Evolutionary conservation across 2,888 invertebrate species (phyloP).

Genomic region (Rapana venosa): DNA sequence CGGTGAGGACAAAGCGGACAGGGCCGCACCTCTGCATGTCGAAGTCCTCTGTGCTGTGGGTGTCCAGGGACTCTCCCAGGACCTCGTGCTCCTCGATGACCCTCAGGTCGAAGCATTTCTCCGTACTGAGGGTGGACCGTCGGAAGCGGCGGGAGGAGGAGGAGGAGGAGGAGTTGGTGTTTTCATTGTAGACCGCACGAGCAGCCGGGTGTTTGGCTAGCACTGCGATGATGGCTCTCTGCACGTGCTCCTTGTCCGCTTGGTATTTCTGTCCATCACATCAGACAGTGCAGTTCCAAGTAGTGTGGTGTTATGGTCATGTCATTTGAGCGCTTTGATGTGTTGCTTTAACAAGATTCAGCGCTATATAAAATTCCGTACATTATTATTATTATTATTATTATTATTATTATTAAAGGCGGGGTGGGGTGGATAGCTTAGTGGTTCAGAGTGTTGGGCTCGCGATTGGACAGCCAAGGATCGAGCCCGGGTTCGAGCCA

Average conservation of each 20-base stretch:
- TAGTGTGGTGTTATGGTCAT: too few relatives aligned
- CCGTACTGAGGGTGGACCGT: slow-evolving; percentile 14
- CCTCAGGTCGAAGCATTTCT: slow-evolving; percentile 43
- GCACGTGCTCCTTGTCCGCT: slow-evolving; percentile 25
- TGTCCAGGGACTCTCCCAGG: slow-evolving; percentile 32
- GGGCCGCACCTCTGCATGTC: slow-evolving; percentile 40
- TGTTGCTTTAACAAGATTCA: too few relatives aligned
- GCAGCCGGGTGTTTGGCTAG: slow-evolving; percentile 40
- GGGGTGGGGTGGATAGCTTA: too few relatives aligned
- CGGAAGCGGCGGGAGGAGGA: neutral
- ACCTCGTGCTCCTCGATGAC: slow-evolving; percentile 23
- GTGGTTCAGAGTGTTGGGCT: too few relatives aligned
- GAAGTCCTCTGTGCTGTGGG: slow-evolving; percentile 40
- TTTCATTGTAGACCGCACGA: slow-evolving; percentile 40
- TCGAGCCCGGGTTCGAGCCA: too few relatives aligned
- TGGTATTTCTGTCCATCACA: neutral
- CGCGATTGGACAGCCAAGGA: too few relatives aligned
- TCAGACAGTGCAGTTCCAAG: neutral
- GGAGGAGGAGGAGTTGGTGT: neutral
- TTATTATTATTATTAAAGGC: too few relatives aligned
- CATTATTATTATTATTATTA: too few relatives aligned
- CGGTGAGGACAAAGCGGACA: slow-evolving; percentile 43
- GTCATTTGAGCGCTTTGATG: too few relatives aligned
- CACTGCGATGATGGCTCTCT: slow-evolving; percentile 16
- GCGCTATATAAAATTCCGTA: too few relatives aligned